Evolutionary conservation across 2,113 vertebrate genomes (phyloP).

Genomic region (Prunella fulvescens): DNA sequence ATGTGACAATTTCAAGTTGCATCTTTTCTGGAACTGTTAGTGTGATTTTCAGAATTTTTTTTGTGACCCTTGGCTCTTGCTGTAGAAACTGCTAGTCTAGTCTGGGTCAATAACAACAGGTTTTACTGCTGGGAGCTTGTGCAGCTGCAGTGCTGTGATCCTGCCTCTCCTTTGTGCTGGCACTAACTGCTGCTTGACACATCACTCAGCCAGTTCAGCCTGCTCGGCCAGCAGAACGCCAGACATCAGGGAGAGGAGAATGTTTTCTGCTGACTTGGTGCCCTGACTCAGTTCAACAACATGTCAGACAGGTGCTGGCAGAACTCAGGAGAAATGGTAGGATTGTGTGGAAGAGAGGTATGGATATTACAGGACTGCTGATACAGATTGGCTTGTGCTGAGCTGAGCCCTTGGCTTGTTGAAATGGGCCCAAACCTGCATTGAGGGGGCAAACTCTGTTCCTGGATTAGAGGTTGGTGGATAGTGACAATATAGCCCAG

Average conservation of each 20-base stretch:
- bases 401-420: not conserved
- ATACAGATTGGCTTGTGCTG: not conserved
- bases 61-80: not conserved
- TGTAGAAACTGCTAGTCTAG: not conserved
- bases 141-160: not conserved
- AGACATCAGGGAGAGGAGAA: not conserved
- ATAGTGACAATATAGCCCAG: not conserved
- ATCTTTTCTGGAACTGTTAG: not conserved
- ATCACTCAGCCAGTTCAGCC: not conserved
- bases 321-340: not conserved
- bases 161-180: not conserved
- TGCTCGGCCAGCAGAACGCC: not conserved
- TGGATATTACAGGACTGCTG: fast-evolving
- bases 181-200: not conserved
- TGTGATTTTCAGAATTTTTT: not conserved
- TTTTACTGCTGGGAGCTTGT: not conserved
- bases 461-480: not conserved
- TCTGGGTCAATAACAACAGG: not conserved
- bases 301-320: not conserved
- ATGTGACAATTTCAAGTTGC: not conserved
- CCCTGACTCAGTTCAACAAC: fast-evolving
- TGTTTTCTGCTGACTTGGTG: not conserved
- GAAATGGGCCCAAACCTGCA: not conserved
- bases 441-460: not conserved
- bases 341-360: not conserved